phyloP scores from a whole-genome alignment of 2,888 invertebrate genomes.

The Netelia virgata region DNA sequence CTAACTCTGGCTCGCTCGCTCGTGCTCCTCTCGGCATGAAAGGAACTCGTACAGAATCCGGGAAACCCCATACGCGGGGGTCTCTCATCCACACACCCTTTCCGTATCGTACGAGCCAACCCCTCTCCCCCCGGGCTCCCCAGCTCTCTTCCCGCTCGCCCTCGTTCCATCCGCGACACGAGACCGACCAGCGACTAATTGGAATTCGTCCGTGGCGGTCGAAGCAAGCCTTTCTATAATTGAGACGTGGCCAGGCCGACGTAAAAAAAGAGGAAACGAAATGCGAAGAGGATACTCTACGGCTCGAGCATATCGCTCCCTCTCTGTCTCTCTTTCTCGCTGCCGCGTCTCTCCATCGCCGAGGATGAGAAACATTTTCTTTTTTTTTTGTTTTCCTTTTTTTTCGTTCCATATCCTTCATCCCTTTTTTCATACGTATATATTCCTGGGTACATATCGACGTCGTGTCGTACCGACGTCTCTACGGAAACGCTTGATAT shows the following conservation, averaged over 20 bases:
- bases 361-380: constrained; percentile 58
- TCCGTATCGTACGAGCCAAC: constrained; percentile 45
- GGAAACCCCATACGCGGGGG: constrained; percentile 83
- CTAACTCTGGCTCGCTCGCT: constrained; percentile 67
- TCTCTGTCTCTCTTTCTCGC: constrained; percentile 13
- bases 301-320: constrained; percentile 67
- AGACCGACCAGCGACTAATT: constrained; percentile 83
- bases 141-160: constrained; percentile 17
- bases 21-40: constrained; percentile 78
- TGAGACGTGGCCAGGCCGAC: constrained; percentile 83
- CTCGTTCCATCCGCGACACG: constrained; percentile 79
- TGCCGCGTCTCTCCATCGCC: constrained; percentile 42
- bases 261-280: constrained; percentile 78
- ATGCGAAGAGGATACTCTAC: constrained; percentile 79
- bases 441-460: neutral
- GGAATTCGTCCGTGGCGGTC: constrained; percentile 84
- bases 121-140: constrained; percentile 6
- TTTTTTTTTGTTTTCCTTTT: neutral
- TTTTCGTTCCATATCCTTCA: constrained; percentile 36
- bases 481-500: constrained; percentile 8
- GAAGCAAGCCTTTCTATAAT: constrained; percentile 85
- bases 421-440: constrained; percentile 28
- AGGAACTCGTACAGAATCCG: constrained; percentile 85
- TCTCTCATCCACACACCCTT: constrained; percentile 58
- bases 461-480: constrained; percentile 2